Conservation (phyloP, 2,888 invertebrate genomes). For the Trissonchulus sp. region DNA sequence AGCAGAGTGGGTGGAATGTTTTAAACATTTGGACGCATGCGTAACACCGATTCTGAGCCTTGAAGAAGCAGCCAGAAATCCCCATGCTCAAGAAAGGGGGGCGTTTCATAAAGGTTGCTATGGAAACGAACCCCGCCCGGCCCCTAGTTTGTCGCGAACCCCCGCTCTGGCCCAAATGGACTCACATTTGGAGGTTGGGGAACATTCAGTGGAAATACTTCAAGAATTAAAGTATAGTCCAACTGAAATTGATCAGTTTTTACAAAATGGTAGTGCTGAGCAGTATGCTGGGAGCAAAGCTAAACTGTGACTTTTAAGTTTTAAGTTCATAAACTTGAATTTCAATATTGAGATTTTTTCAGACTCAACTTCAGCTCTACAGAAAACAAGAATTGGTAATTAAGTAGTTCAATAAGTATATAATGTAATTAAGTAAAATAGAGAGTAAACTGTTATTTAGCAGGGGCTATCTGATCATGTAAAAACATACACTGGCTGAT, state of each 20-base stretch:
- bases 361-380: too few relatives aligned
- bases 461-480: too few relatives aligned
- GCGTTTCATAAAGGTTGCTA: constrained; percentile 29
- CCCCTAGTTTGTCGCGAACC: background rate
- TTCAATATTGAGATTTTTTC: too few relatives aligned
- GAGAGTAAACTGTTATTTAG: too few relatives aligned
- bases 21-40: constrained; percentile 71
- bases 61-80: constrained; percentile 64
- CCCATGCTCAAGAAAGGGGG: constrained; percentile 61
- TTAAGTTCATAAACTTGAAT: too few relatives aligned
- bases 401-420: too few relatives aligned
- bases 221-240: background rate
- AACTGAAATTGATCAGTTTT: constrained; percentile 5
- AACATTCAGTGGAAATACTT: background rate
- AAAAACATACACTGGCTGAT: too few relatives aligned
- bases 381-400: too few relatives aligned
- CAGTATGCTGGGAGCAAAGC: too few relatives aligned
- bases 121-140: background rate
- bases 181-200: background rate
- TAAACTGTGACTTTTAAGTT: too few relatives aligned
- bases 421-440: too few relatives aligned
- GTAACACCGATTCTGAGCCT: constrained; percentile 79
- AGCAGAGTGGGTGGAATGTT: constrained; percentile 68
- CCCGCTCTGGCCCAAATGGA: background rate
- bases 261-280: background rate